These are phyloP conservation scores for Pristionchus fissidentatus DNA, from an alignment of 2,888 invertebrate genomes.

Conservation along the genomic window DNA sequence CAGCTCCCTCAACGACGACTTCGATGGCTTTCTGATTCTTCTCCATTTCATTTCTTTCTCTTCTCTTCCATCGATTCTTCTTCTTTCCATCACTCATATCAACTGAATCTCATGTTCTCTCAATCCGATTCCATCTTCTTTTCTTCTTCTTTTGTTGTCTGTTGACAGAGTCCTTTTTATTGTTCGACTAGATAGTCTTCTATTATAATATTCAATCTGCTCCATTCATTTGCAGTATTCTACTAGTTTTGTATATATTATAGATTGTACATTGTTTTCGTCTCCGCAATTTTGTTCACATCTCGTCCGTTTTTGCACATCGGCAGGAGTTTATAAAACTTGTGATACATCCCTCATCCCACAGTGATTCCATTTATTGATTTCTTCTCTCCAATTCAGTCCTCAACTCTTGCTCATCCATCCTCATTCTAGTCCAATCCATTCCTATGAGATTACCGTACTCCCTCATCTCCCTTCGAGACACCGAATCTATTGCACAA, in stretches of 20 bases:
- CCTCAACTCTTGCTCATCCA: slow-evolving; percentile 24
- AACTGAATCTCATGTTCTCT: not conserved
- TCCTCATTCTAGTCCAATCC: slow-evolving; percentile 10
- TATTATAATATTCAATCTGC: not conserved
- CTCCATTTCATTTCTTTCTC: not conserved
- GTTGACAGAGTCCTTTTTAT: slow-evolving; percentile 23
- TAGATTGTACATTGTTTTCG: slow-evolving; percentile 15
- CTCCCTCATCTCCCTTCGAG: slow-evolving; percentile 9
- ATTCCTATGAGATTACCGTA: slow-evolving; percentile 24
- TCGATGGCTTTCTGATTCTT: slow-evolving; percentile 24
- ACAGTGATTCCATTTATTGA: slow-evolving; percentile 31
- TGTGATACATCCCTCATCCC: slow-evolving; percentile 14
- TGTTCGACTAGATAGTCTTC: not conserved
- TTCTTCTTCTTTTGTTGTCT: slow-evolving; percentile 13
- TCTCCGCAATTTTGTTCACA: slow-evolving; percentile 12
- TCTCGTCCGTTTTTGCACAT: slow-evolving; percentile 10
- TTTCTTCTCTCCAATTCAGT: not conserved
- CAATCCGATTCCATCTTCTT: not conserved
- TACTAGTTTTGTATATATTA: slow-evolving; percentile 29
- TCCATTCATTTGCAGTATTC: slow-evolving; percentile 1
- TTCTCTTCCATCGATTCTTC: slow-evolving; percentile 3
- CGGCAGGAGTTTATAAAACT: slow-evolving; percentile 1
- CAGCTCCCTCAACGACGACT: not conserved
- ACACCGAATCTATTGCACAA: slow-evolving; percentile 22
- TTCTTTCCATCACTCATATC: not conserved